Evolutionary conservation across 1,140 invertebrate species (phyloP).

Genomic region (Megalopta genalis): DNA sequence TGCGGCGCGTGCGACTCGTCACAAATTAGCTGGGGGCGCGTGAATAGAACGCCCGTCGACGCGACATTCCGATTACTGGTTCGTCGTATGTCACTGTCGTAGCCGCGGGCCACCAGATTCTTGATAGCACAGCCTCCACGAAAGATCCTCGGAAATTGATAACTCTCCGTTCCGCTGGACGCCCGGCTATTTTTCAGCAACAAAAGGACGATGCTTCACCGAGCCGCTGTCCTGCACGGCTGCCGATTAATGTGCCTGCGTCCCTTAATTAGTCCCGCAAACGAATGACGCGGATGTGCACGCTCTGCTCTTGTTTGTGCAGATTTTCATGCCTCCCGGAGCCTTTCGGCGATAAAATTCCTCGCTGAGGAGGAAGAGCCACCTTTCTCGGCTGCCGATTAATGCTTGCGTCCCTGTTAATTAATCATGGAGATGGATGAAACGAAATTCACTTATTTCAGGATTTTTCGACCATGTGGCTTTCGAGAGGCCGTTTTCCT

Average conservation of each 20-base stretch:
- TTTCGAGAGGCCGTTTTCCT: too few species aligned
- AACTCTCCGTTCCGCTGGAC: constrained; percentile 1
- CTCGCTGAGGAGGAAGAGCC: not conserved
- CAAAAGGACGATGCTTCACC: not conserved
- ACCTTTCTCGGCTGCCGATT: not conserved
- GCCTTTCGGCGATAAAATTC: not conserved
- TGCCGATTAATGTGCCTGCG: too few species aligned
- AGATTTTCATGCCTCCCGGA: too few species aligned
- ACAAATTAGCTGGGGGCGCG: constrained; percentile 3
- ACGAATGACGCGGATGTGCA: too few species aligned
- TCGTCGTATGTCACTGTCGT: constrained; percentile 30
- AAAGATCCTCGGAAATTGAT: constrained; percentile 19
- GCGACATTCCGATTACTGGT: constrained; percentile 26
- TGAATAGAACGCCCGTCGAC: constrained; percentile 24
- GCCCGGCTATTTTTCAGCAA: not conserved
- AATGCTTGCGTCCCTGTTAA: constrained; percentile 3
- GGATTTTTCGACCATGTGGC: too few species aligned
- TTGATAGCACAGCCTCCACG: constrained; percentile 6
- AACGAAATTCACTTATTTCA: not conserved
- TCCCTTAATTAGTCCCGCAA: too few species aligned
- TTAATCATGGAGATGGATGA: constrained; percentile 27
- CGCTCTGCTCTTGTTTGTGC: too few species aligned
- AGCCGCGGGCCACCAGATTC: constrained; percentile 7
- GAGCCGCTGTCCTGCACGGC: too few species aligned
- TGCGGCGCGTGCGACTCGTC: not conserved